Conservation (phyloP, 2,113 vertebrate genomes). For the Mirounga angustirostris region DNA sequence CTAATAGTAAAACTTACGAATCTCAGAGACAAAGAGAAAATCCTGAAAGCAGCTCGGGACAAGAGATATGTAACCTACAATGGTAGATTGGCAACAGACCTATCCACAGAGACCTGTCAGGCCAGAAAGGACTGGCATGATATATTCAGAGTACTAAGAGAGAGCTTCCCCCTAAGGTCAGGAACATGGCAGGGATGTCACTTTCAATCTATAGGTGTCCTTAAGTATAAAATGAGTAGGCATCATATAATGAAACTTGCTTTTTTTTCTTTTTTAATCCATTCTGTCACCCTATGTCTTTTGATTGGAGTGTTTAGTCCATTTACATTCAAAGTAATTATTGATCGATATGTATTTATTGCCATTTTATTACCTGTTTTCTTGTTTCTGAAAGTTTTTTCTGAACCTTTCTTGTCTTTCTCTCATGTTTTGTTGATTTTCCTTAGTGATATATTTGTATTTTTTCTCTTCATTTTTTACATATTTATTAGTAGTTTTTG, state of each 20-base stretch:
- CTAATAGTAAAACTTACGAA: no score
- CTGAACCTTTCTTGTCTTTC: background rate
- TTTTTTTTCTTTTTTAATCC: background rate
- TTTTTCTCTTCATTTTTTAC: background rate
- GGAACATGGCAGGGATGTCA: background rate
- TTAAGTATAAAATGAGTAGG: background rate
- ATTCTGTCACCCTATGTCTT: background rate
- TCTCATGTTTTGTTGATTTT: background rate
- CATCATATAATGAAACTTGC: background rate
- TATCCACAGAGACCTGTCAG: no score
- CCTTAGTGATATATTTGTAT: background rate
- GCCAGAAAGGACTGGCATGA: no score
- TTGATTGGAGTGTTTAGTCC: background rate
- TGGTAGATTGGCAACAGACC: no score
- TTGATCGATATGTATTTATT: background rate
- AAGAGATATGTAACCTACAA: no score
- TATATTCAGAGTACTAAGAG: no score
- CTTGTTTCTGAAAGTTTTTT: background rate
- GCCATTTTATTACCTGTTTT: background rate
- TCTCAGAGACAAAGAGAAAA: no score
- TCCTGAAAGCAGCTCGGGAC: no score
- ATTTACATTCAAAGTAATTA: background rate
- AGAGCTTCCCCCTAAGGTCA: no score
- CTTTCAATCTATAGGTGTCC: background rate
- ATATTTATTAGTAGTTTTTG: background rate